Evolutionary conservation across 64 coral and sea anemone genomes (phyloP).

Genomic region (Montipora capricornis): DNA sequence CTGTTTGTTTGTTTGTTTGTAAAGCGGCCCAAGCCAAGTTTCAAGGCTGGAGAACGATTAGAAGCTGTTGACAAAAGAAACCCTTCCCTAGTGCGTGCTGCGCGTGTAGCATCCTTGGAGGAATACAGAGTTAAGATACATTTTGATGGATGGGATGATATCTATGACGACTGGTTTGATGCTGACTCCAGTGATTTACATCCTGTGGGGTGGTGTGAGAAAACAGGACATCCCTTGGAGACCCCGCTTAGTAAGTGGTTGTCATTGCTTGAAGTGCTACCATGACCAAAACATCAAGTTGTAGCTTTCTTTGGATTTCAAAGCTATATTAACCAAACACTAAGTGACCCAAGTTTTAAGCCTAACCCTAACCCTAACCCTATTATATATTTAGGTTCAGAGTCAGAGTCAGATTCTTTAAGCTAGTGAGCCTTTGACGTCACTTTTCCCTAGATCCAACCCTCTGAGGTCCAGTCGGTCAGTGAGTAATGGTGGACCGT

Average conservation of each 20-base stretch:
- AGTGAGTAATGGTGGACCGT: too few species aligned
- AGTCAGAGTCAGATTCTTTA: too few species aligned
- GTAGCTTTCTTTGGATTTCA: too few species aligned
- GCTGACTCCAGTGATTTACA: conserved; percentile 93
- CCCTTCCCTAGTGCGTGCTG: conserved; percentile 84
- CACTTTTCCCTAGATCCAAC: too few species aligned
- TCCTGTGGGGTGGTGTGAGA: conserved; percentile 93
- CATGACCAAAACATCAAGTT: too few species aligned
- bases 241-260: conserved; percentile 88
- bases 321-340: too few species aligned
- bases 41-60: conserved; percentile 76
- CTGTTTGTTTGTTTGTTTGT: neutral
- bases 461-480: too few species aligned
- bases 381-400: too few species aligned
- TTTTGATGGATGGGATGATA: conserved; percentile 98
- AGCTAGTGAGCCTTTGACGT: too few species aligned
- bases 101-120: conserved; percentile 57
- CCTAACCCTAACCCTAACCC: too few species aligned
- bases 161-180: conserved; percentile 99
- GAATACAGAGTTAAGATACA: conserved; percentile 88
- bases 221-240: conserved; percentile 95
- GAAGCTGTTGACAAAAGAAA: conserved; percentile 96
- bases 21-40: conserved; percentile 80
- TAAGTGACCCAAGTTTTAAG: too few species aligned
- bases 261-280: too few species aligned